Conservation (phyloP, 2,113 vertebrate species). For the Periophthalmodon schlosseri region DNA sequence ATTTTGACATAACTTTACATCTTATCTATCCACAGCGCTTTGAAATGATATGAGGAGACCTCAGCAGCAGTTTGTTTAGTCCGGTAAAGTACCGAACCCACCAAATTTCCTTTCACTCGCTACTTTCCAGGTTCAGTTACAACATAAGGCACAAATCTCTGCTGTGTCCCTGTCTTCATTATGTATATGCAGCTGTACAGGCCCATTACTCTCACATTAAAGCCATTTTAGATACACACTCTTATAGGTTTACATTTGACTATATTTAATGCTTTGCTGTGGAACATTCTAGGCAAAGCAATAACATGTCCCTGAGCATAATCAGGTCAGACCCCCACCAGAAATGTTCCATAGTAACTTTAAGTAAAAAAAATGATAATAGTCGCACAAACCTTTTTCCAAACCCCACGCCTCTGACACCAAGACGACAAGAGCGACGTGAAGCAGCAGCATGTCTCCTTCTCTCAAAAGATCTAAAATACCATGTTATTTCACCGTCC, state of each 20-base stretch:
- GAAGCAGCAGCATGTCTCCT: constrained; percentile 32
- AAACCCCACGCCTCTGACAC: constrained; percentile 23
- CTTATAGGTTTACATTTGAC: too few species aligned
- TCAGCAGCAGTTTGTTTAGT: neutral
- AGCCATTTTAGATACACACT: too few species aligned
- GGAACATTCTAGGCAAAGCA: too few species aligned
- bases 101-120: constrained; percentile 34
- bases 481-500: neutral
- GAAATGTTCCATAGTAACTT: too few species aligned
- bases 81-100: constrained; percentile 1
- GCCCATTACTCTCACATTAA: too few species aligned
- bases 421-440: constrained; percentile 8
- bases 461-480: neutral
- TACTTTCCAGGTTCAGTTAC: constrained; percentile 18
- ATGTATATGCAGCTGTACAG: neutral
- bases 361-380: neutral
- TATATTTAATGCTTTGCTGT: too few species aligned
- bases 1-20: too few species aligned
- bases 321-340: too few species aligned
- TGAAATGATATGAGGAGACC: too few species aligned
- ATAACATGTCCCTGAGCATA: too few species aligned
- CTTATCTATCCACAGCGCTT: neutral
- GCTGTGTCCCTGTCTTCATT: neutral
- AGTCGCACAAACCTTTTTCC: constrained; percentile 55
- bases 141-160: neutral